These are phyloP conservation scores for Oreochromis mossambicus DNA, from an alignment of 2,797 vertebrate species.

Conservation along the genomic window DNA sequence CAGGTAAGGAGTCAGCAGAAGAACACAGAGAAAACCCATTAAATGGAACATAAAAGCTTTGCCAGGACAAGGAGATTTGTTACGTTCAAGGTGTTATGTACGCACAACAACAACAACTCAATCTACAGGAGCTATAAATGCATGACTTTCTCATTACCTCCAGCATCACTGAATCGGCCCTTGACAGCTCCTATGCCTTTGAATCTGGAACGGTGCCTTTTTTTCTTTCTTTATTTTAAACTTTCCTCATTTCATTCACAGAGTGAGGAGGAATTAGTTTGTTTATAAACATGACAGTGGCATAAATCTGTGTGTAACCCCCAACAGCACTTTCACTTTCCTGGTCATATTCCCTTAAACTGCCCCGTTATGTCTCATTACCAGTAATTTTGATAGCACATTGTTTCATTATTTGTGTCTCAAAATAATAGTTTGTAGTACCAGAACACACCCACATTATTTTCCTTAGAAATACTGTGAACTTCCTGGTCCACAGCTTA, in stretches of 20 bases:
- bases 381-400: neutral
- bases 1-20: constrained; percentile 72
- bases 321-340: neutral
- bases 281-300: constrained; percentile 31
- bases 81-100: constrained; percentile 29
- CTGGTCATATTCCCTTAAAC: neutral
- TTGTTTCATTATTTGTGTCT: constrained; percentile 13
- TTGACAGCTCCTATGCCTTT: constrained; percentile 23
- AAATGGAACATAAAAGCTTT: constrained; percentile 29
- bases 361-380: neutral
- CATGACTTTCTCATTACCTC: constrained; percentile 54
- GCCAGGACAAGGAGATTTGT: constrained; percentile 31
- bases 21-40: constrained; percentile 26
- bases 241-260: neutral
- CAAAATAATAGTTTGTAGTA: constrained; percentile 28
- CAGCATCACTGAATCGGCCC: constrained; percentile 9
- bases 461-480: constrained; percentile 21
- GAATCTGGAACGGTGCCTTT: neutral
- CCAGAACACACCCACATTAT: constrained; percentile 18
- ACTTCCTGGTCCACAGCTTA: constrained; percentile 1
- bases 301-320: neutral
- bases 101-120: constrained; percentile 31
- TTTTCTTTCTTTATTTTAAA: neutral
- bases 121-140: constrained; percentile 34
- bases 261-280: neutral